Percentiles rank a stretch among this genome's conserved stretches.
Evolutionary conservation across 2,797 vertebrate genomes (phyloP).

Genomic region (Cynodonichthys magdalenae): DNA sequence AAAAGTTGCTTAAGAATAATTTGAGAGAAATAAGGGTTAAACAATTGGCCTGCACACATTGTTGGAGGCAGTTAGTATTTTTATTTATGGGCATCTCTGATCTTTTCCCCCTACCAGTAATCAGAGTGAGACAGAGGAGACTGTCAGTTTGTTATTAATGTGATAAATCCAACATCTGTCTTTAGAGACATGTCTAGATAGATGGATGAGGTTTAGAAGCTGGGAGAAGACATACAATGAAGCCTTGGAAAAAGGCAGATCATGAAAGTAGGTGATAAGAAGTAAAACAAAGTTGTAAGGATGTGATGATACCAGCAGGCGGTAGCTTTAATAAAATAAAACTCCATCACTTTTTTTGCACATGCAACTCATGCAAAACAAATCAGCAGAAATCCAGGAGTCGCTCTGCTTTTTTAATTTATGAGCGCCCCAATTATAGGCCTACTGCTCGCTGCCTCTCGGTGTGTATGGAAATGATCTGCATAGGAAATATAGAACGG

Average conservation of each 20-base stretch:
- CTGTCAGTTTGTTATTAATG: constrained; percentile 59
- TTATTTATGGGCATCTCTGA: constrained; percentile 7
- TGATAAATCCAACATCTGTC: constrained; percentile 64
- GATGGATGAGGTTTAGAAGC: constrained; percentile 17
- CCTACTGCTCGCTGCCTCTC: constrained; percentile 46
- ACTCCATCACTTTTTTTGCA: constrained; percentile 48
- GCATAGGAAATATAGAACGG: constrained; percentile 47
- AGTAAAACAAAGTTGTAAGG: constrained; percentile 11
- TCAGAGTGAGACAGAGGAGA: constrained; percentile 33
- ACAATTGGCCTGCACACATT: neutral
- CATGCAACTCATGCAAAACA: constrained; percentile 40
- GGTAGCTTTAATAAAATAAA: constrained; percentile 45
- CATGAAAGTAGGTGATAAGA: constrained; percentile 15
- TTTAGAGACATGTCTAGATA: constrained; percentile 34
- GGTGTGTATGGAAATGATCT: constrained; percentile 42
- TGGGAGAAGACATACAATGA: constrained; percentile 29
- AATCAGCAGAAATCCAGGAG: constrained; percentile 58
- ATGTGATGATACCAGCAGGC: constrained; percentile 19
- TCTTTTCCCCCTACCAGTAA: constrained; percentile 15
- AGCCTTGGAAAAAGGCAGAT: neutral
- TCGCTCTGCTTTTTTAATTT: constrained; percentile 56
- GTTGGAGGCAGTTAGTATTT: neutral
- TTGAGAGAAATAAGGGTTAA: constrained; percentile 1
- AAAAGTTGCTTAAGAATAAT: constrained; percentile 6
- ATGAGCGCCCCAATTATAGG: constrained; percentile 60